These are phyloP conservation scores for Diploscapter pachys DNA, from an alignment of 1,140 invertebrate genomes.

Conservation along the genomic window DNA sequence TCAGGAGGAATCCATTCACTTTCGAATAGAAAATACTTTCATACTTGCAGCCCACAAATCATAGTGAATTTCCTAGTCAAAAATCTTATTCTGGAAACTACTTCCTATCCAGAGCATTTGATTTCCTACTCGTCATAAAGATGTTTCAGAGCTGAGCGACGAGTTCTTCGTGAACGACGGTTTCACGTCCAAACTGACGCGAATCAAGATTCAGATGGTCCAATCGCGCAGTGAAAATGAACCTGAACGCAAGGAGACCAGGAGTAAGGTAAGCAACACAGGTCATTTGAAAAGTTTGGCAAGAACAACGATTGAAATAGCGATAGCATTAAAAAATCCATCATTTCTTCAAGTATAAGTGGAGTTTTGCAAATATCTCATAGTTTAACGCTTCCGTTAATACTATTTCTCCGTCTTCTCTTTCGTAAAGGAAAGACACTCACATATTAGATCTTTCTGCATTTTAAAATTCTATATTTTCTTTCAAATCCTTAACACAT, in stretches of 20 bases:
- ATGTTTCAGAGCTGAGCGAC: conserved; percentile 73
- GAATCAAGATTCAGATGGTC: conserved; percentile 73
- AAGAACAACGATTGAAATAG: not conserved
- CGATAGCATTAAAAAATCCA: not conserved
- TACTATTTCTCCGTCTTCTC: too few relatives aligned
- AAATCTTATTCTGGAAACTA: too few relatives aligned
- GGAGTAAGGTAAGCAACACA: conserved; percentile 72
- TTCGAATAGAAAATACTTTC: too few relatives aligned
- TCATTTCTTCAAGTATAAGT: not conserved
- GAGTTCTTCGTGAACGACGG: conserved; percentile 93
- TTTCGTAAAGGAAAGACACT: too few relatives aligned
- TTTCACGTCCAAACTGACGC: conserved; percentile 92
- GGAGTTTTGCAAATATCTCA: not conserved
- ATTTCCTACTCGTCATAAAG: not conserved
- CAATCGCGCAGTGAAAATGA: conserved; percentile 96
- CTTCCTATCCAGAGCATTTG: too few relatives aligned
- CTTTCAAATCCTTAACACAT: too few relatives aligned
- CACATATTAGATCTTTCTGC: too few relatives aligned
- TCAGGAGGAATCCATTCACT: too few relatives aligned
- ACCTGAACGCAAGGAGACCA: conserved; percentile 92
- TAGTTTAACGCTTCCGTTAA: not conserved
- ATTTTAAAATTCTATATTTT: too few relatives aligned
- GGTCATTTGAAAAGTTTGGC: not conserved
- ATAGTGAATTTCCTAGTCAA: too few relatives aligned
- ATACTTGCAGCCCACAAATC: too few relatives aligned